phyloP scores from a whole-genome alignment of 2,797 vertebrate species.

The Chelon auratus region DNA sequence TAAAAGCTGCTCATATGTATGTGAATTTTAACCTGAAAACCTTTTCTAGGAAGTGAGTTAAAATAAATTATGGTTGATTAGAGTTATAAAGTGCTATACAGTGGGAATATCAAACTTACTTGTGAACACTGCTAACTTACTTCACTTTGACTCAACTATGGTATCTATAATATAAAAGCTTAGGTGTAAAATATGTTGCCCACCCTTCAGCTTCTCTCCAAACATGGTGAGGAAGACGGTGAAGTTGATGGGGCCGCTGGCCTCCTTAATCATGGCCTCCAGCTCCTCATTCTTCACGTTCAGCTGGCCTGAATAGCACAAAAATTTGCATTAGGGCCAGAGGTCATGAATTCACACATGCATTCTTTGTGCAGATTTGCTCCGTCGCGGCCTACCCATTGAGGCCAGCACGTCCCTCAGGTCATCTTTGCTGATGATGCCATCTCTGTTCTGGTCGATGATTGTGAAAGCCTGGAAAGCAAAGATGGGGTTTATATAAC shows the following conservation, averaged over 20 bases:
- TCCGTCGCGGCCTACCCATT: slow-evolving; percentile 78
- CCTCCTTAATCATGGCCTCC: slow-evolving; percentile 93
- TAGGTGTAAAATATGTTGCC: background rate
- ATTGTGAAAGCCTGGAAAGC: slow-evolving; percentile 90
- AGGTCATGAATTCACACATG: background rate
- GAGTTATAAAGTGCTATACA: background rate
- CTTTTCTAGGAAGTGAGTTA: background rate
- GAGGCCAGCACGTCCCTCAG: slow-evolving; percentile 91
- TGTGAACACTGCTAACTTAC: too few relatives aligned
- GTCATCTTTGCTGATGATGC: slow-evolving; percentile 93
- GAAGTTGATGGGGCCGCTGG: slow-evolving; percentile 94
- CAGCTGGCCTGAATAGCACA: slow-evolving; percentile 79
- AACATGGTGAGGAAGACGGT: slow-evolving; percentile 96
- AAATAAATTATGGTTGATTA: background rate
- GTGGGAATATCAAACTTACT: background rate
- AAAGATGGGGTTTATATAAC: background rate
- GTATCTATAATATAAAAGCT: background rate
- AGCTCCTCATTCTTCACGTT: slow-evolving; percentile 92
- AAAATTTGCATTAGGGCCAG: background rate
- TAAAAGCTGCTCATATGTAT: too few relatives aligned
- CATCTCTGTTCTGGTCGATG: slow-evolving; percentile 95
- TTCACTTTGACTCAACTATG: background rate
- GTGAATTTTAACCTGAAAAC: too few relatives aligned
- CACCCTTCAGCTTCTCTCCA: slow-evolving; percentile 95
- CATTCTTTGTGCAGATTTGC: accelerated